A percentile compares a stretch with the other conserved stretches of the same genome.
These are phyloP conservation scores for Drusus annulatus DNA, from an alignment of 1,140 invertebrate species.

Conservation along the genomic window DNA sequence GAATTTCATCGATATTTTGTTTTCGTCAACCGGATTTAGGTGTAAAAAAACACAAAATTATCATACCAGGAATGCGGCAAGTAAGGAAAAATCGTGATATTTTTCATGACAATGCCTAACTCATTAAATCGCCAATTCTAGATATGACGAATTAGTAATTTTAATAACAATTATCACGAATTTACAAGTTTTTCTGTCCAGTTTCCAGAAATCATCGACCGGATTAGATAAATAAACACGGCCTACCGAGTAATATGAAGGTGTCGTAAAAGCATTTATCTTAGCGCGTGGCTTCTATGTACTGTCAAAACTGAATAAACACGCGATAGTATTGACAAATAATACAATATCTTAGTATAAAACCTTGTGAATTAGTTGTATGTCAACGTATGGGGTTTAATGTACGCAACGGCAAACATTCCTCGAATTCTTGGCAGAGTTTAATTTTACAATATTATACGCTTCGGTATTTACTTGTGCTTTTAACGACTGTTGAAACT, in stretches of 20 bases:
- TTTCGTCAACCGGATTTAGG: too few relatives aligned
- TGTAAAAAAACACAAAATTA: too few relatives aligned
- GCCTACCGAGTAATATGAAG: background rate
- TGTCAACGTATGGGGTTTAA: constrained; percentile 12
- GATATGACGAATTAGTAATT: background rate
- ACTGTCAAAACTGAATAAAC: background rate
- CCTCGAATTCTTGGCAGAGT: constrained; percentile 1
- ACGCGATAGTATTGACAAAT: constrained; percentile 20
- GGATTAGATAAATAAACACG: background rate
- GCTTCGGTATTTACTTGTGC: constrained; percentile 15
- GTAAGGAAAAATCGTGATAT: too few relatives aligned
- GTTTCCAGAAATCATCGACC: background rate
- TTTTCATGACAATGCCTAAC: background rate
- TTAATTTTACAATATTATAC: constrained; percentile 20
- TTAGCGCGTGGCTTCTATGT: constrained; percentile 15
- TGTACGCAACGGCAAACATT: constrained; percentile 5
- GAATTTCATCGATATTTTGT: too few relatives aligned
- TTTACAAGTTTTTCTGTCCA: constrained; percentile 3
- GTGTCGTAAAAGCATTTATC: background rate
- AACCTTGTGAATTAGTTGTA: background rate
- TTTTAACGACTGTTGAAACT: constrained; percentile 1
- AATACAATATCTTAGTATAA: background rate
- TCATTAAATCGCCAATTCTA: background rate
- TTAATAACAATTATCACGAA: background rate
- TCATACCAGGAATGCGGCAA: too few relatives aligned